Conservation (phyloP, 2,797 vertebrate genomes). For the Myotis myotis region DNA sequence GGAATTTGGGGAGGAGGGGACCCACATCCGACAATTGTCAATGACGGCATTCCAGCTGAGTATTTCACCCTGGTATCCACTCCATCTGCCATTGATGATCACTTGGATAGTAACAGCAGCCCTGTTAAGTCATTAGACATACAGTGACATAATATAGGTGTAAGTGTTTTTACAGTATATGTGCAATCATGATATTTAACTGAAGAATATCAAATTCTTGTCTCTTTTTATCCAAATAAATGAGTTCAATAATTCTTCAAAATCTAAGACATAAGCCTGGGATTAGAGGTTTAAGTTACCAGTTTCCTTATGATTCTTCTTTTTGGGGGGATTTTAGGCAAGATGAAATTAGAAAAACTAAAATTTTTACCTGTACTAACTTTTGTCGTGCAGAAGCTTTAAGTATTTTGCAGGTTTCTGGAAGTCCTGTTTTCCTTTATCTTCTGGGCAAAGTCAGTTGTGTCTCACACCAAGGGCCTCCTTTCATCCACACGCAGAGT, state of each 20-base stretch:
- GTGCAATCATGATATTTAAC: neutral
- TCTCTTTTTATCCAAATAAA: neutral
- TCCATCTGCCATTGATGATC: neutral
- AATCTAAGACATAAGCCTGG: neutral
- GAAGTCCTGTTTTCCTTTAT: neutral
- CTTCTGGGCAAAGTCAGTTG: neutral
- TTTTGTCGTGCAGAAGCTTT: neutral
- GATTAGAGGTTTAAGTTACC: neutral
- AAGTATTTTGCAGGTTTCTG: neutral
- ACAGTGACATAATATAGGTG: neutral
- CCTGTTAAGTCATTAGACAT: neutral
- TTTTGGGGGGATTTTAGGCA: neutral
- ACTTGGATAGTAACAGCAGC: neutral
- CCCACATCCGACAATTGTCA: neutral
- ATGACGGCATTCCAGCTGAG: neutral
- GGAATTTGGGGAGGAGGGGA: neutral
- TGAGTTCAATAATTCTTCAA: neutral
- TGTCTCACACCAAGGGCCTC: neutral
- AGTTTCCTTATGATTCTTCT: neutral
- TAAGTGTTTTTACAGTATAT: neutral
- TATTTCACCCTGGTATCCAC: neutral
- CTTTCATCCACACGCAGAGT: neutral
- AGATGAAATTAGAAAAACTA: slow-evolving; percentile 23
- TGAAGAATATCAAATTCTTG: neutral
- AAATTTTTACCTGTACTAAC: neutral